Percentiles rank a stretch among this genome's conserved stretches.
Evolutionary conservation across 23 tunicate species (phyloP).

Genomic region (Corella eumyota): DNA sequence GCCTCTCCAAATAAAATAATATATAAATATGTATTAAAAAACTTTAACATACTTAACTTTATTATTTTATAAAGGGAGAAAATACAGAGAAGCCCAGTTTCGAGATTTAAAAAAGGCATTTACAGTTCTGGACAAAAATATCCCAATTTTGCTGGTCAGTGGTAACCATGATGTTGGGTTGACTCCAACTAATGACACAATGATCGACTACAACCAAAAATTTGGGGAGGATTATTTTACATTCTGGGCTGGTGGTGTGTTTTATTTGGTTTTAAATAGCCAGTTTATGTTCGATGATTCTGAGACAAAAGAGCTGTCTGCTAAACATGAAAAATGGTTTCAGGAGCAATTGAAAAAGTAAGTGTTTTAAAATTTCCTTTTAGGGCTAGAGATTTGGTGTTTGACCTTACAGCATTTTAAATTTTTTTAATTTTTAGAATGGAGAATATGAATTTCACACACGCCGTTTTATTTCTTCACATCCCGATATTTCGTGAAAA

Average conservation of each 20-base stretch:
- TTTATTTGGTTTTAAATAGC: conserved; percentile 39
- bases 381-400: no score
- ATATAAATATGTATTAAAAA: no score
- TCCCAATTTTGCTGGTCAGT: conserved; percentile 33
- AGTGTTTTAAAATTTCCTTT: no score
- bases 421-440: no score
- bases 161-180: conserved; percentile 58
- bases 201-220: conserved; percentile 5
- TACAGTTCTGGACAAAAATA: conserved; percentile 1
- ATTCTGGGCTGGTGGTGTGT: conserved; percentile 28
- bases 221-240: conserved; percentile 53
- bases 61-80: no score
- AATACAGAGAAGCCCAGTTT: conserved; percentile 9
- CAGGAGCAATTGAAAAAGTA: conserved; percentile 22
- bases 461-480: conserved; percentile 77
- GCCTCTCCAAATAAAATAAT: no score
- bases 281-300: conserved; percentile 25
- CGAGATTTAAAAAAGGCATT: conserved; percentile 12
- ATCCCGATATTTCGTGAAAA: conserved; percentile 57
- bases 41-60: no score
- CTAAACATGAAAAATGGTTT: conserved; percentile 28
- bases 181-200: conserved; percentile 8
- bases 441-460: no score
- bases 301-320: conserved; percentile 1
- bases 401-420: no score